Evolutionary conservation across 2,113 vertebrate genomes (phyloP).

Genomic region (Solea senegalensis): DNA sequence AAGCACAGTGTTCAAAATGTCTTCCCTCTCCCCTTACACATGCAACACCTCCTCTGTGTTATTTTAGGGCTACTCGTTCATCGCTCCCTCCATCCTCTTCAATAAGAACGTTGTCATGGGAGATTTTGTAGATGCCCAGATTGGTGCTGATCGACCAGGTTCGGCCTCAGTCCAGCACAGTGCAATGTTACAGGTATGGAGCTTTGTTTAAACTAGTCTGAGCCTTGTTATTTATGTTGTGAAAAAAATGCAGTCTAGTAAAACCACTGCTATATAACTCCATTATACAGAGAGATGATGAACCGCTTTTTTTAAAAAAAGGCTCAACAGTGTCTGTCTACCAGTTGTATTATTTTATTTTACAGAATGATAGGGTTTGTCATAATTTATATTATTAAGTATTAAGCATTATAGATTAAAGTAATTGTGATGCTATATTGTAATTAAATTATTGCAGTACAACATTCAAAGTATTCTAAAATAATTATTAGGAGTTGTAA

Average conservation of each 20-base stretch:
- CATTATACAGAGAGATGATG: neutral
- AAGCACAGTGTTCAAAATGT: neutral
- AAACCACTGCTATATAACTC: neutral
- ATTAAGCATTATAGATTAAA: neutral
- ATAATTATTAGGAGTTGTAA: no score
- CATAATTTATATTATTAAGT: neutral
- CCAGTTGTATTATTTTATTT: neutral
- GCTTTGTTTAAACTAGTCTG: neutral
- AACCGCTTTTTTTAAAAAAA: neutral
- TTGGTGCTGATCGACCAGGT: slow-evolving; percentile 82
- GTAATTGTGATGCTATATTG: no score
- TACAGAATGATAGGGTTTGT: neutral
- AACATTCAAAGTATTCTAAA: no score
- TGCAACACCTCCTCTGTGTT: slow-evolving; percentile 1
- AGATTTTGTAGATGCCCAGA: slow-evolving; percentile 82
- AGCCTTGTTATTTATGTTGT: neutral
- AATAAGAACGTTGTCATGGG: slow-evolving; percentile 90
- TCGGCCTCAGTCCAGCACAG: slow-evolving; percentile 87
- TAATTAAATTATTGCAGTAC: no score
- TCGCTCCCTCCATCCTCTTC: slow-evolving; percentile 92
- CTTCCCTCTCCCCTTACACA: neutral
- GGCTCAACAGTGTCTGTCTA: neutral
- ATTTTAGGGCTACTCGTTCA: slow-evolving; percentile 90
- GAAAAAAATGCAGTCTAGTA: neutral
- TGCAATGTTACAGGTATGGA: slow-evolving; percentile 88